Base-by-base conservation (phyloP, 2,113 vertebrate species). In the Phoxinus phoxinus region DNA sequence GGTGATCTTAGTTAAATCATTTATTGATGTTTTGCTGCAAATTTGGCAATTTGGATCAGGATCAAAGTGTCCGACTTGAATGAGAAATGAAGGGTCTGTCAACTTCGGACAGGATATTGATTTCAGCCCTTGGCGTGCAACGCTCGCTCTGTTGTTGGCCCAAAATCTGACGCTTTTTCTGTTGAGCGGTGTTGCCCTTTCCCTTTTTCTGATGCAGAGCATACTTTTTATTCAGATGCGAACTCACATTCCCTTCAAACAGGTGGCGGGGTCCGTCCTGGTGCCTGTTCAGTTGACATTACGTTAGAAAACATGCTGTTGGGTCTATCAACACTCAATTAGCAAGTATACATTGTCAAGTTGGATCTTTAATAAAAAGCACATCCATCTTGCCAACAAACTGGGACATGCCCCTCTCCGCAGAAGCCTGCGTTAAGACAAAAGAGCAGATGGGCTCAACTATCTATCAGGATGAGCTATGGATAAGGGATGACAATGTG, bases 401-500 rank as follows among this genome's bases (percentile, higher is more conserved):
- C 41, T 63, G 80, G 23, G 65, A 69, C 21, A 25, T 41, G 65
- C 17, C 17, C 65, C 7, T 81, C 46, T 46, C 15, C 7, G 23
- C 35, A 12, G 6, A 73, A 84, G 71, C 67, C 67, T 72, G 69
- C 19, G 4, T 69, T 41, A 61, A 86, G 85, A 82, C 41, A 11
- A 58, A 48, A 71, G 72, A 89, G 69, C 87, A 86, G 85, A 86
- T 86, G 87, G 77, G 51, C 77, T 72, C 23, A 32, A 13, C 61
- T 69, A 51, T 81, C 61, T 35, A 86, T 81, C 69, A 71, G 77
- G 77, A 82, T 84, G 85, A 84, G 86, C 78, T 85, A 63, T 85
- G 84, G 86, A 82, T 86, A 86, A 82, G 63, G 73, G 83, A 51
- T 85, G 32, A 67, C 85, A 84, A 86, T 88, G 76, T 86, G 85